Evolutionary conservation across 2,888 invertebrate genomes (phyloP), one percentile per base, ranked within the genome.

Genomic region (Drosophila meridionalis): DNA sequence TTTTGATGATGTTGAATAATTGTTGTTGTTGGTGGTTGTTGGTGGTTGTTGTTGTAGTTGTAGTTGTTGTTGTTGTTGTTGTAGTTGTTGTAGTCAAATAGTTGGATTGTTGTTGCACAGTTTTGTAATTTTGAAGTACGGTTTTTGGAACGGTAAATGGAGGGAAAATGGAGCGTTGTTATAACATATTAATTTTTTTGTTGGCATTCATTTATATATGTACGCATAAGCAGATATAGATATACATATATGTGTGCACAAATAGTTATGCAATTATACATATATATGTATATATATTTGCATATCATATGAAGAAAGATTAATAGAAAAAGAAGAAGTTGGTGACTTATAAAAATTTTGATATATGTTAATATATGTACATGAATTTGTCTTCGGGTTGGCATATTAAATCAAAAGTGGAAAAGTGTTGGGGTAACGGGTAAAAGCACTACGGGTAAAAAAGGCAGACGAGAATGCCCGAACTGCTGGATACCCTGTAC

Each of bases 141-240:
- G 66, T 72, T 73, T 71, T 73, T 80, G 74, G 77, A 72, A 72
- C 64, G 72, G 64, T 78, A 69, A 70, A 69, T 68, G 67, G 73
- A 72, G 80, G 86, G 83, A 81, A 74, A 83, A 87, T 84, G 88
- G 69, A 85, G 86, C 88, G 84, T 78, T 80, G 63, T 77, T 69
- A 58, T 32, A 78, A 69, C n/a, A 78, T 62, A 78, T 80, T 83
- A 71, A 67, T 82, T 81, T 83, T 45, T 26, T 40, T 43, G 12
- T 70, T 76, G 66, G 67, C 59, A 74, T 73, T 72, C 56, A 62
- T 73, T 69, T 50, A 61, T 61, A 64, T 50, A 83, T 73, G 58
- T 68, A 69, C 48, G 58, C 40, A 59, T 48, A 52, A 53, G 45
- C 20, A 47, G 8, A 43, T 45, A 45, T 26, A 45, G 28, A 57